Base-by-base conservation (phyloP, 2,888 invertebrate species). In the Ametastegia equiseti region DNA sequence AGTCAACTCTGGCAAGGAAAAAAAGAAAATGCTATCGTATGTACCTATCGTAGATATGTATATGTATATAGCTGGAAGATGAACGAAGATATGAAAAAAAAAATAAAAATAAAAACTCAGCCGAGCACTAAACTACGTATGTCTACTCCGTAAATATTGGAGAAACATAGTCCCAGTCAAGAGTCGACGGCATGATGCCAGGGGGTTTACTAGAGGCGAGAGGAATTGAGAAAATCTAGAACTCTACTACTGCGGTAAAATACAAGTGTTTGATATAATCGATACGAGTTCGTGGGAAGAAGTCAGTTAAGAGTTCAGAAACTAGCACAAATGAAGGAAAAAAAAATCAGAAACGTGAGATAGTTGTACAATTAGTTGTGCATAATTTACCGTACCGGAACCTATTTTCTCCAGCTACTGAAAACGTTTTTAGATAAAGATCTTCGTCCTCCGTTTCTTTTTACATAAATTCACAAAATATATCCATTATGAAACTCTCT, bases 71-170 rank as follows among this genome's bases (percentile, higher is more conserved):
- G 42, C n/a, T 13, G 15, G 15, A 47, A 47, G 47, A 47, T 47
- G 15, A 47, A 47, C 47, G 47, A 47, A 47, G 47, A 11, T 47
- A 47, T n/a, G n/a, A n/a, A n/a, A n/a, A n/a, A n/a, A n/a, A n/a
- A n/a, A n/a, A n/a, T n/a, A n/a, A n/a, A n/a, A n/a, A n/a, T n/a
- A n/a, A 47, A 15, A 47, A 47, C 47, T 9, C 9, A 54, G 54
- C 19, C 23, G 54, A 5, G 23, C 54, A 23, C 23, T 19, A 63
- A 33, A 63, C 15, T 33, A 63, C 33, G 13, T 63, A 63, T 63
- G 33, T 63, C 30, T 63, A 63, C 36, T 36, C 33, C 63, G 63
- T 63, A 63, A 63, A 63, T 63, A 63, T 63, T 63, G 63, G 63
- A 63, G 6, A 36, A 63, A 63, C 33, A 63, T 36, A 33, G 15